Evolutionary conservation across 2,888 invertebrate species (phyloP), one percentile per base, ranked within the genome.

Genomic region (Agonopterix subpropinquella): DNA sequence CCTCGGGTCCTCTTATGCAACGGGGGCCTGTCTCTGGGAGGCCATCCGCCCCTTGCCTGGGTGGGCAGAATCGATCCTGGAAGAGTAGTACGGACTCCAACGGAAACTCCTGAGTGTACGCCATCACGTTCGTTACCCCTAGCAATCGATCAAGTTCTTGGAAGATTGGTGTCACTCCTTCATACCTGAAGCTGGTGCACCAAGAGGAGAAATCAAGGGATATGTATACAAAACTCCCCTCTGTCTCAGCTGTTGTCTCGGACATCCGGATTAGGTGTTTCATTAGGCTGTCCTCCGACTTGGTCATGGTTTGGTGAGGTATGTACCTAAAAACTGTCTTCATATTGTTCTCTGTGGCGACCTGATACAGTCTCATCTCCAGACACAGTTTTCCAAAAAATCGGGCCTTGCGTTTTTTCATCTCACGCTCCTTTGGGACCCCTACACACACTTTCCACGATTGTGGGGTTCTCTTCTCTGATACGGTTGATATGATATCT

Each of bases 341-440:
- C 15, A 50, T 50, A 37, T 50, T 50, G 35, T 50, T 50, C 36
- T 50, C 50, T 28, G 54, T 54, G 2, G 54, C 47, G 1, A 54
- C 54, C 36, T 51, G 51, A 35, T 49, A 50, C 0, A 54, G 41
- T 5, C 52, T 8, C 50, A 52, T 54, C 39, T 54, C 48, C n/a
- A 50, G 44, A 0, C 37, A 15, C 9, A 54, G 9, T 28, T 54
- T 54, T 37, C 50, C 54, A 11, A 54, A 54, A 35, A 53, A 50
- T 9, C 50, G 39, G 8, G 51, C 54, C 11, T 50, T 52, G 36
- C 18, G 42, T 13, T 54, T 51, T 39, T 54, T 54, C 54, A 54
- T 50, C 41, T 54, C 54, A 0, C 54, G 36, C 11, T 52, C 51
- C 35, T 47, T 45, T 2, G 49, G 39, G 10, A 52, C 49, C n/a